phyloP scores from a whole-genome alignment of 2,113 vertebrate genomes.

The Monopterus albus region DNA sequence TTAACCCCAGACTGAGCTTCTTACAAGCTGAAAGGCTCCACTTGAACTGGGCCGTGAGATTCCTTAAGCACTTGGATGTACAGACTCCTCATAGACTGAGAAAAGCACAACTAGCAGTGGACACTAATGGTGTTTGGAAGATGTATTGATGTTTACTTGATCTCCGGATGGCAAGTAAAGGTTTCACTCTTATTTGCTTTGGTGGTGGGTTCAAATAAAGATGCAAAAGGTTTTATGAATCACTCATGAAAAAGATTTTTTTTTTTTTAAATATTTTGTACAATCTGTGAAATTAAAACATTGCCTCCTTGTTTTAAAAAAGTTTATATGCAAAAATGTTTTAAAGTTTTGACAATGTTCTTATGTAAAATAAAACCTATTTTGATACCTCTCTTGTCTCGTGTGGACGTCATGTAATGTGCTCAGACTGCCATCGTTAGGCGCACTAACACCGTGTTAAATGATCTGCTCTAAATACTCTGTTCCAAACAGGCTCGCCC shows the following conservation, averaged over 20 bases:
- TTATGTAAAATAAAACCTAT: constrained; percentile 84
- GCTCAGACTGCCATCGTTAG: constrained; percentile 39
- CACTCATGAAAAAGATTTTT: constrained; percentile 41
- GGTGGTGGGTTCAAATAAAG: constrained; percentile 68
- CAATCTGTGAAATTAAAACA: constrained; percentile 79
- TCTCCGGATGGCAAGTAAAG: constrained; percentile 23
- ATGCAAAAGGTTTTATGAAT: constrained; percentile 60
- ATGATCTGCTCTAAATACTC: not conserved
- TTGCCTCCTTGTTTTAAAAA: constrained; percentile 79
- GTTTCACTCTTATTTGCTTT: constrained; percentile 45
- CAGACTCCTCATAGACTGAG: not conserved
- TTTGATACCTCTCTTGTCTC: constrained; percentile 79
- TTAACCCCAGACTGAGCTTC: too few relatives aligned
- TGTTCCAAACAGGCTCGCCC: not conserved
- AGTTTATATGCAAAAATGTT: constrained; percentile 84
- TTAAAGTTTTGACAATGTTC: constrained; percentile 82
- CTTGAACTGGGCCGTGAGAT: constrained; percentile 16
- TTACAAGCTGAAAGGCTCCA: constrained; percentile 27
- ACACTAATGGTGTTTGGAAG: constrained; percentile 40
- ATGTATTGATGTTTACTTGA: constrained; percentile 59
- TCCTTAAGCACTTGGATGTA: not conserved
- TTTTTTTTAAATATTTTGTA: constrained; percentile 79
- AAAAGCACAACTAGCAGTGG: constrained; percentile 33
- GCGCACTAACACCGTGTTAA: constrained; percentile 17
- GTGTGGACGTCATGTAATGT: constrained; percentile 39